Base-by-base conservation (phyloP, 2,888 invertebrate genomes). In the Hemistola chrysoprasaria region DNA sequence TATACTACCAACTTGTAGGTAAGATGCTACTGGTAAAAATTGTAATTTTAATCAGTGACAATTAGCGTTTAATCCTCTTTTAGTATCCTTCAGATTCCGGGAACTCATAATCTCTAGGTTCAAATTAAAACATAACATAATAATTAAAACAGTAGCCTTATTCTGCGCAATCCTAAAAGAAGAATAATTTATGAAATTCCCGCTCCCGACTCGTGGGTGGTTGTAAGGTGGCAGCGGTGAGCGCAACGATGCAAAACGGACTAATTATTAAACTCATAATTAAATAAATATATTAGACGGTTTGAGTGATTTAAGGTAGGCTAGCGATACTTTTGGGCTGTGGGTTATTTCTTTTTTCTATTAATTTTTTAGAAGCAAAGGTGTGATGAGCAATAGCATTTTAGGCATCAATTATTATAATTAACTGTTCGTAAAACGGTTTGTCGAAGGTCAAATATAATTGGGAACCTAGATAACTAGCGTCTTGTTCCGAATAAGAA, bases 201-300 rank as follows among this genome's bases (percentile, higher is more conserved):
- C 21, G 36, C 29, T 40, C 22, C 46, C 22, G 45, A 45, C 50
- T 32, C 50, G 26, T 50, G 51, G 49, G 53, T 50, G 51, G 53
- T 51, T 45, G 47, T 47, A 39, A 42, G 33, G 36, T 29, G 29
- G 43, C 26, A 39, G 36, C 47, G 23, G 29, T 34, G 33, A 26
- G 33, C 11, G 32, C 51, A 51, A 29, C 71, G 71, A 66, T 67
- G 76, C 72, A 58, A 55, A 61, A 43, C 66, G 56, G 56, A 42
- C 73, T 80, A 80, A 80, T 83, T 82, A 78, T 76, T 64, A 76
- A 78, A 73, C 75, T 77, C 67, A 70, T 79, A 79, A 79, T 81
- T 75, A 76, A 75, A 76, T 75, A 76, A 75, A 76, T 78, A 65
- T 77, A 76, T 73, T 66, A 54, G 43, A 43, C 38, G 30, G 48